Conservation (phyloP, 2,113 vertebrate genomes). For the Rhinogobius similis region DNA sequence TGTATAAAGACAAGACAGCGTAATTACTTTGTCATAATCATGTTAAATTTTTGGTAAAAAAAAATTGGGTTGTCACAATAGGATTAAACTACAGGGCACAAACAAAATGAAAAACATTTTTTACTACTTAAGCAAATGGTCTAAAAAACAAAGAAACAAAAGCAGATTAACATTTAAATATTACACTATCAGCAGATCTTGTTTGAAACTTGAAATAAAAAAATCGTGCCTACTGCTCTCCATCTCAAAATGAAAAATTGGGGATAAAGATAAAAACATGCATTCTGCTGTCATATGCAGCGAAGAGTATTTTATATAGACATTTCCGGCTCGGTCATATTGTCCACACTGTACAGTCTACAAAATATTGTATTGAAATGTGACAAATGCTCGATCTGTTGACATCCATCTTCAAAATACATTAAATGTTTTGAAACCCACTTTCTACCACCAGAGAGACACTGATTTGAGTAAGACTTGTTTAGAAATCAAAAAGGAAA, state of each 20-base stretch:
- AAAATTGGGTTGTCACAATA: constrained; percentile 75
- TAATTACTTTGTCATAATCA: constrained; percentile 46
- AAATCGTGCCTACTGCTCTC: constrained; percentile 36
- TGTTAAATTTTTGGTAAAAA: constrained; percentile 81
- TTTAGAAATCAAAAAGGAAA: constrained; percentile 36
- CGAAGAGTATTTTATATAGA: constrained; percentile 30
- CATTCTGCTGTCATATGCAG: constrained; percentile 56
- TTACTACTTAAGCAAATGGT: constrained; percentile 60
- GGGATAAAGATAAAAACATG: constrained; percentile 61
- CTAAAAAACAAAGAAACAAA: constrained; percentile 48
- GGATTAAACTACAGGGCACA: constrained; percentile 70
- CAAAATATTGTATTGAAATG: constrained; percentile 50
- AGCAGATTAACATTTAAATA: constrained; percentile 58
- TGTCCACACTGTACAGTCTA: constrained; percentile 37
- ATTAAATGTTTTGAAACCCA: constrained; percentile 57
- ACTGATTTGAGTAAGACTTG: constrained; percentile 61
- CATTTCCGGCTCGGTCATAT: constrained; percentile 18
- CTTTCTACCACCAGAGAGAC: constrained; percentile 58
- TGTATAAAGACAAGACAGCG: constrained; percentile 70
- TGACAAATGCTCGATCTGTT: constrained; percentile 36
- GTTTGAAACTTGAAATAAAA: constrained; percentile 54
- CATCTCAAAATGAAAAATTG: constrained; percentile 43
- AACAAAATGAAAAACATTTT: constrained; percentile 71
- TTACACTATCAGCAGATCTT: constrained; percentile 64
- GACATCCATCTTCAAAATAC: constrained; percentile 54